Conservation (phyloP, 2,797 vertebrate genomes). For the Pogonophryne albipinna region DNA sequence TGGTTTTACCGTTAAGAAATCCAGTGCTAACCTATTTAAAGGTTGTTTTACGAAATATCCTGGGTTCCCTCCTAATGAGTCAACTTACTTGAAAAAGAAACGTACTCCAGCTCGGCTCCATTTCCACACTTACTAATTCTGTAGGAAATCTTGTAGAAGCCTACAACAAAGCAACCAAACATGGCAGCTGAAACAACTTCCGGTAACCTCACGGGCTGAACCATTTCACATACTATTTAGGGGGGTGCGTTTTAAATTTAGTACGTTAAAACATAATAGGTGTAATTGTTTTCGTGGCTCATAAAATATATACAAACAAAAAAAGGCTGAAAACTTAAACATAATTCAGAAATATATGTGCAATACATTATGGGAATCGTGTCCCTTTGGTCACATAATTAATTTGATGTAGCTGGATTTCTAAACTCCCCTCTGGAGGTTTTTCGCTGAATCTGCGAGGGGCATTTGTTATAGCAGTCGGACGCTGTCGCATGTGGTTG, state of each 20-base stretch:
- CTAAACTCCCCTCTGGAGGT: constrained; percentile 51
- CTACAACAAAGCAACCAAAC: constrained; percentile 91
- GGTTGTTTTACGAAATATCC: constrained; percentile 32
- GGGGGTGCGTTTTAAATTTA: constrained; percentile 30
- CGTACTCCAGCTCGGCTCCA: constrained; percentile 89
- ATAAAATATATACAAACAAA: rapidly evolving
- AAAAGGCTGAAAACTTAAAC: rapidly evolving
- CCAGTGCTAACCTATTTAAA: not conserved
- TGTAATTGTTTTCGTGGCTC: rapidly evolving
- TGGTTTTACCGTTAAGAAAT: constrained; percentile 46
- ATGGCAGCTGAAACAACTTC: constrained; percentile 88
- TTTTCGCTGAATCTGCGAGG: constrained; percentile 66
- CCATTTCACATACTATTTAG: constrained; percentile 63
- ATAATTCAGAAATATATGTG: rapidly evolving
- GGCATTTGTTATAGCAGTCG: constrained; percentile 74
- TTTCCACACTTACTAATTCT: constrained; percentile 88
- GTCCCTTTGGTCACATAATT: rapidly evolving
- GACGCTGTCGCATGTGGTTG: constrained; percentile 76
- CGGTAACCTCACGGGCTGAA: constrained; percentile 82
- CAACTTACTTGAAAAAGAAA: constrained; percentile 89
- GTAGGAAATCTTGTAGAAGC: constrained; percentile 84
- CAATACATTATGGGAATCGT: rapidly evolving
- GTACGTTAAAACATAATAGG: not conserved
- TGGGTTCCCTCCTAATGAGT: constrained; percentile 42
- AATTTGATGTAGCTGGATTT: not conserved